A percentile compares a stretch with the other conserved stretches of the same genome.
These are phyloP conservation scores for Chrysotoxum bicinctum DNA, from an alignment of 2,888 invertebrate species.

Conservation along the genomic window DNA sequence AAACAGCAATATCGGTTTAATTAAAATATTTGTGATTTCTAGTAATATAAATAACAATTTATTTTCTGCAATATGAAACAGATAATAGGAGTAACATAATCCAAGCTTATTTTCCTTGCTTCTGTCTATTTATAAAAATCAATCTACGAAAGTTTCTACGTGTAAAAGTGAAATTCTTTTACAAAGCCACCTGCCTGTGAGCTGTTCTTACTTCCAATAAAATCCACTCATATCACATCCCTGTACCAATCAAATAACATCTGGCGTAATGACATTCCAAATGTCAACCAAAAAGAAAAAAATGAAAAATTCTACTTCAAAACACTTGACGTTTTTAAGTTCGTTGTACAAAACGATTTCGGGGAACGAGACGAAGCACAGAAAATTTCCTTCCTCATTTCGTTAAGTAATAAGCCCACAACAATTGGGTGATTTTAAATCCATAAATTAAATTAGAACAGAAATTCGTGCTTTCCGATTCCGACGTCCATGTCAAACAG, in stretches of 20 bases:
- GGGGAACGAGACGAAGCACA: background rate
- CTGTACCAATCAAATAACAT: background rate
- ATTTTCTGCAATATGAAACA: too few relatives aligned
- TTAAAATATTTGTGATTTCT: too few relatives aligned
- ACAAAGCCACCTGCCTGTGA: background rate
- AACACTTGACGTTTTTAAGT: background rate
- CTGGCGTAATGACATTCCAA: background rate
- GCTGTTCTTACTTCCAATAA: background rate
- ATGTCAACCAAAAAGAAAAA: background rate
- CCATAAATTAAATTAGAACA: constrained; percentile 52
- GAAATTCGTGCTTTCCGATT: background rate
- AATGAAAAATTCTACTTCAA: background rate
- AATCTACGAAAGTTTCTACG: background rate
- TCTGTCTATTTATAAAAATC: too few relatives aligned
- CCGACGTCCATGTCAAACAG: constrained; percentile 20
- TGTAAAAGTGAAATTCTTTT: too few relatives aligned
- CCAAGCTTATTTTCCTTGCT: too few relatives aligned
- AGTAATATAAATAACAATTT: too few relatives aligned
- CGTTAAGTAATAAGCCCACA: constrained; percentile 12
- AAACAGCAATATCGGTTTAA: too few relatives aligned
- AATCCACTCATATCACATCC: background rate
- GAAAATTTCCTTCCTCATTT: constrained; percentile 11
- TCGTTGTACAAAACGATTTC: constrained; percentile 3
- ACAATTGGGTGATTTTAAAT: constrained; percentile 24
- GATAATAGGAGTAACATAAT: too few relatives aligned